Conservation (phyloP, 1,140 invertebrate genomes). For the Zaprionus lachaisei region DNA sequence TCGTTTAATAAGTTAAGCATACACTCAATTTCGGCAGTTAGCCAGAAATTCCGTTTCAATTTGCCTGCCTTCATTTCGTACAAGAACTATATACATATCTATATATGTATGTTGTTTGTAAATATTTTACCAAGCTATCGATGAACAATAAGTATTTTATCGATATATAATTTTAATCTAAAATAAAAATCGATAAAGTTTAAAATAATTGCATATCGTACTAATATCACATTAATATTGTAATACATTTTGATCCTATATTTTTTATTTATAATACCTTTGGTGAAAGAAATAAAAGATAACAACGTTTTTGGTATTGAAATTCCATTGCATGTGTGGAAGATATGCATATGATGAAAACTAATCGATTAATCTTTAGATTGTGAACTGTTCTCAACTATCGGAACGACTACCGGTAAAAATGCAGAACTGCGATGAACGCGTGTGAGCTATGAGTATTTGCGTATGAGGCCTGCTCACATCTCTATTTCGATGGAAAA, state of each 20-base stretch:
- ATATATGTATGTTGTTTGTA: not conserved
- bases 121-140: not conserved
- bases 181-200: not conserved
- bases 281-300: too few relatives aligned
- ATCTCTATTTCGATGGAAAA: conserved; percentile 20
- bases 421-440: not conserved
- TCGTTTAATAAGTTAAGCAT: conserved; percentile 73
- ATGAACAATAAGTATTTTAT: not conserved
- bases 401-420: conserved; percentile 1
- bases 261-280: too few relatives aligned
- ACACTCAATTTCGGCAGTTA: conserved; percentile 72
- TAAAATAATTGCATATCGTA: not conserved
- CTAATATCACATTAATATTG: too few relatives aligned
- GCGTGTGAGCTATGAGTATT: not conserved
- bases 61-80: conserved; percentile 66
- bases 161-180: not conserved
- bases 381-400: not conserved
- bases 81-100: not conserved
- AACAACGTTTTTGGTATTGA: too few relatives aligned
- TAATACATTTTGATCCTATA: too few relatives aligned
- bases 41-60: conserved; percentile 77
- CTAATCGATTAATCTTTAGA: not conserved
- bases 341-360: not conserved
- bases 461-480: conserved; percentile 6
- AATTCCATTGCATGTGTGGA: too few relatives aligned